These are phyloP conservation scores for Amiota communis DNA, from an alignment of 2,888 invertebrate genomes.

Conservation along the genomic window DNA sequence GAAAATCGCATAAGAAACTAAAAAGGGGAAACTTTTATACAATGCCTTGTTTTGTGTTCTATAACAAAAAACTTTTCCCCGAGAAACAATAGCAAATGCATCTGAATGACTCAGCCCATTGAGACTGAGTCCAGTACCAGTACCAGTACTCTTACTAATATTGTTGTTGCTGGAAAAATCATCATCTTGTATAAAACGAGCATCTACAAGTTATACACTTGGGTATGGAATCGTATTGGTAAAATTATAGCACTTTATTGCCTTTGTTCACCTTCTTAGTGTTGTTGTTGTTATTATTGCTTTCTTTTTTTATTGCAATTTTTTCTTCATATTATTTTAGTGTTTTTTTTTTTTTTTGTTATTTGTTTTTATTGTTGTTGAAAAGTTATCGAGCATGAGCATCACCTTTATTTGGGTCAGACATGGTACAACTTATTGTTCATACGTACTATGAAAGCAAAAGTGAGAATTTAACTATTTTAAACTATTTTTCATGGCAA, in stretches of 20 bases:
- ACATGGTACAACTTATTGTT: background rate
- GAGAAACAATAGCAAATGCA: background rate
- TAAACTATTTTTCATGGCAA: background rate
- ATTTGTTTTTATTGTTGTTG: slow-evolving; percentile 18
- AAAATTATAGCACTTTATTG: slow-evolving; percentile 26
- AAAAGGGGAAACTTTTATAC: slow-evolving; percentile 50
- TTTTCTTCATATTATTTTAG: background rate
- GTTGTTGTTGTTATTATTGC: slow-evolving; percentile 1
- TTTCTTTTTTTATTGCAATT: background rate
- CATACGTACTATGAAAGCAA: background rate
- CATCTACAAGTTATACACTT: slow-evolving; percentile 56
- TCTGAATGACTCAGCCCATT: background rate
- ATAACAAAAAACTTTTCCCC: slow-evolving; percentile 43
- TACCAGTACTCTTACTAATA: too few species aligned
- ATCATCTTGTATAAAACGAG: too few species aligned
- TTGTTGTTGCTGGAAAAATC: too few species aligned
- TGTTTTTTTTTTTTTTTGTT: too few species aligned
- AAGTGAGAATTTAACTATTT: slow-evolving; percentile 8
- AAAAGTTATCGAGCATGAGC: slow-evolving; percentile 17
- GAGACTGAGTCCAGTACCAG: too few species aligned
- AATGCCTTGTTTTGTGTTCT: slow-evolving; percentile 62
- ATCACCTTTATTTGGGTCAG: slow-evolving; percentile 22
- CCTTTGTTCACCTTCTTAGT: background rate
- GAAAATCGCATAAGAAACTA: slow-evolving; percentile 3
- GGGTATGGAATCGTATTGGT: slow-evolving; percentile 7